Base-by-base conservation (phyloP, 2,797 vertebrate genomes). In the Falco naumanni region DNA sequence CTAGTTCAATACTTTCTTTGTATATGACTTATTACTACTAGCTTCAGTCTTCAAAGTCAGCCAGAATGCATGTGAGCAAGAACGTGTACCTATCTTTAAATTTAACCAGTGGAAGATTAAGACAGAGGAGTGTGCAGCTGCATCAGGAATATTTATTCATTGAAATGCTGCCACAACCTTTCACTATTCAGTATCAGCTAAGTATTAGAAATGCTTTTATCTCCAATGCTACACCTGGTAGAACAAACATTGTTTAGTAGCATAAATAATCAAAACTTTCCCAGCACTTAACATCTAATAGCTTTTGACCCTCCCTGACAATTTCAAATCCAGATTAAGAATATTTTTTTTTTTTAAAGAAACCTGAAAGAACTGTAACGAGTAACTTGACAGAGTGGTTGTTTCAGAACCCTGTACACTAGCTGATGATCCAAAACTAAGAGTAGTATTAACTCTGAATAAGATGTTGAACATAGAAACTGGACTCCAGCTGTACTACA, bases 141-240 rank as follows among this genome's bases (percentile, higher is more conserved):
- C 1, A 84, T 41, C 45, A 59, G 37, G 81, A 93, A 89, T 77
- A 87, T 83, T 91, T 87, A 82, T 72, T 95, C 39, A 84, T 7
- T 61, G 25, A 97, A 95, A 92, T 59, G n/a, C 16, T 92, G 72
- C 59, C 76, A n/a, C 48, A 83, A 71, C 22, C 45, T 89, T 83
- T 88, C 71, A 71, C 25, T 94, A 29, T 54, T 78, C 71, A 28
- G 13, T 87, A 81, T 45, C 69, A 91, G 45, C 17, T 34, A 88
- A 92, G 37, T 80, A 60, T 74, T 80, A 90, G 50, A 94, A 92
- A 94, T 31, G 5, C 53, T 89, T 91, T 91, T 24, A 83, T 65
- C 63, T 66, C 60, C 54, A 93, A 5, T 2, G 2, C 48, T 90
- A 79, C 26, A 90, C 21, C 50, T 79, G 20, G 47, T 51, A 89